Base-by-base conservation (phyloP, 30 jellyfish, hydroid and myxozoan genomes). In the Aurelia sp. region DNA sequence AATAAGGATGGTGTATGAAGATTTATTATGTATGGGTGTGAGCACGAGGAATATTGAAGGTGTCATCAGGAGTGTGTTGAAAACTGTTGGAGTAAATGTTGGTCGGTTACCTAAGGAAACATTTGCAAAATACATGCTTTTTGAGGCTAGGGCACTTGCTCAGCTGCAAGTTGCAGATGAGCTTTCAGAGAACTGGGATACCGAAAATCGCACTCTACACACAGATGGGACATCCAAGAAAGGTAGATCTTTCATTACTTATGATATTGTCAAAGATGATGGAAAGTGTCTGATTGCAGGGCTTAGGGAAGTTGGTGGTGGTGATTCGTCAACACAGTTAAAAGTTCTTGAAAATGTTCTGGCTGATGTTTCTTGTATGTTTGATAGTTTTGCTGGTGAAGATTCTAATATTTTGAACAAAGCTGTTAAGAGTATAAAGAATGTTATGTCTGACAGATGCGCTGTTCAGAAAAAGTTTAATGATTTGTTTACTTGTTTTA, bases 181-280 rank as follows among this genome's bases (percentile, higher is more conserved):
- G 22, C 31, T 59, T 18, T 21, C 31, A 17, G 68, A 59, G 22
- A 59, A 59, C 9, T 59, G 68, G 22, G 68, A 59, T 3, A 18
- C 4, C 6, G 68, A 21, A 17, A 59, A 59, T 30, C 22, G 68
- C 31, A 59, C 68, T 59, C 48, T 81, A 3, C 91, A 19, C 12
- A 10, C 84, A 66, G 86, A 81, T 69, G 91, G 91, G 19, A 81
- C 91, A 7, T 81, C 76, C 22, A 81, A 69, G 48, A 48, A 81
- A 27, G 84, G 91, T 6, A 35, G 76, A 18, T 20, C 65, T 3
- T 67, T 35, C 68, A 57, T 50, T 0, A 81, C 84, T 9, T 69
- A 51, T 67, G 86, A 66, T 53, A 37, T 81, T 66, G 91, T 66
- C 4, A 81, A 81, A 53, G 62, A 64, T 66, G 76, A 55, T 81